Base-by-base conservation (phyloP, 2,797 vertebrate species). In the Loris lydekkerianus region DNA sequence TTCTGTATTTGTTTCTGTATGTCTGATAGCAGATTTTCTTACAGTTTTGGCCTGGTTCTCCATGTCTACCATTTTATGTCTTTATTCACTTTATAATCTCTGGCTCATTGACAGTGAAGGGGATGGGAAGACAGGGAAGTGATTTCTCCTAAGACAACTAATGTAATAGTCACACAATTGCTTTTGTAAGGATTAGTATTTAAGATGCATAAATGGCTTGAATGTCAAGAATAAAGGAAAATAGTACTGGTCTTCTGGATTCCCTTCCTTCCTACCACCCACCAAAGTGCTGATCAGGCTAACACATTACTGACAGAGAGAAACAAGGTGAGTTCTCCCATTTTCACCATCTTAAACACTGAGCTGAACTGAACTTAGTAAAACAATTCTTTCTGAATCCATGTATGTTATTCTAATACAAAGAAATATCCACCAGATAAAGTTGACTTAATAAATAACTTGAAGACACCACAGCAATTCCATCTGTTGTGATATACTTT, bases 1-100 rank as follows among this genome's bases (percentile, higher is more conserved):
- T 73, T 89, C 76, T 37, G 8, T 23, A n/a, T 77, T 77, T 87
- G 40, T 89, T 95, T 92, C 43, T 86, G 7, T 43, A 90, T 46
- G 7, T 2, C 27, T 90, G 4, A 63, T 27, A 40, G 5, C 5
- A 90, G 5, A 2, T 13, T 81, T 78, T 61, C 27, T 11, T 86
- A 15, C 10, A 69, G 10, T 60, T 43, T 60, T 56, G 43, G 31
- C 17, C 1, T 69, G 58, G 63, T 67, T 85, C 88, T 87, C 61
- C 25, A 56, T 80, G 31, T 37, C 31, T 80, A 65, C 7, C 75
- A 2, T 70, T 75, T 58, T 70, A 27, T 56, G 7, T 75, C 15
- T 53, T 53, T 53, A 58, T 73, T 80, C 61, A 78, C 18, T 82
- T 27, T 43, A 61, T 0, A 46, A 31, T 3, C 10, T 15, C 3